phyloP scores from a whole-genome alignment of 2,888 invertebrate species.

The Epirrhoe tristata region DNA sequence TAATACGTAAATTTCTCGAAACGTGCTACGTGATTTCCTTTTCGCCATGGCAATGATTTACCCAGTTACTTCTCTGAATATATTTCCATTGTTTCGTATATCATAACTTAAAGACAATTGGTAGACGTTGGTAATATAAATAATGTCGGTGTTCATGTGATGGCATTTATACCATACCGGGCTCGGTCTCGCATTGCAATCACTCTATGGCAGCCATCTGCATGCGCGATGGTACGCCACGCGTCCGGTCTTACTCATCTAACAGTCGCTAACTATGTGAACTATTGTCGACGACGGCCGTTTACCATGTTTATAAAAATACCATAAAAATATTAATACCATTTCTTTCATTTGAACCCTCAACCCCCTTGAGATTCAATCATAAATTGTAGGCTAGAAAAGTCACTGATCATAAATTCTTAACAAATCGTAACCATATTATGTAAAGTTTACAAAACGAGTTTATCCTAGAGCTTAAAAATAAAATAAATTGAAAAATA shows the following conservation, averaged over 20 bases:
- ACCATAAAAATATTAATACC: conserved; percentile 20
- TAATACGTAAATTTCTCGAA: conserved; percentile 64
- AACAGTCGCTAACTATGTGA: conserved; percentile 69
- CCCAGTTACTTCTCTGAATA: conserved; percentile 60
- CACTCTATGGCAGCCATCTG: conserved; percentile 71
- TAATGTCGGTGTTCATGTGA: conserved; percentile 71
- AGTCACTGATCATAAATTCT: neutral
- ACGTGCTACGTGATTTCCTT: conserved; percentile 78
- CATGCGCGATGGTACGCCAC: conserved; percentile 69
- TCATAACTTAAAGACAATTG: conserved; percentile 73
- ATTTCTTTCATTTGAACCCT: conserved; percentile 9
- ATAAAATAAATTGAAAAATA: conserved; percentile 3
- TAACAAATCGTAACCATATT: neutral
- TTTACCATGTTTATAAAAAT: conserved; percentile 52
- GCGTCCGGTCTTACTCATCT: conserved; percentile 83
- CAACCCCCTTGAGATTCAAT: neutral
- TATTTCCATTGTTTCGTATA: conserved; percentile 76
- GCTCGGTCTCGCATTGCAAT: conserved; percentile 78
- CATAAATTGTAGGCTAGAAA: neutral
- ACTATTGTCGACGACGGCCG: conserved; percentile 56
- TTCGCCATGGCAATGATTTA: conserved; percentile 63
- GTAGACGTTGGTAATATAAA: conserved; percentile 76
- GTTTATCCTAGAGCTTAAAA: neutral
- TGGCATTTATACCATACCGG: conserved; percentile 82
- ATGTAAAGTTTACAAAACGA: neutral